Evolutionary conservation across 2,888 invertebrate species (phyloP).

Genomic region (Pollenia labialis): DNA sequence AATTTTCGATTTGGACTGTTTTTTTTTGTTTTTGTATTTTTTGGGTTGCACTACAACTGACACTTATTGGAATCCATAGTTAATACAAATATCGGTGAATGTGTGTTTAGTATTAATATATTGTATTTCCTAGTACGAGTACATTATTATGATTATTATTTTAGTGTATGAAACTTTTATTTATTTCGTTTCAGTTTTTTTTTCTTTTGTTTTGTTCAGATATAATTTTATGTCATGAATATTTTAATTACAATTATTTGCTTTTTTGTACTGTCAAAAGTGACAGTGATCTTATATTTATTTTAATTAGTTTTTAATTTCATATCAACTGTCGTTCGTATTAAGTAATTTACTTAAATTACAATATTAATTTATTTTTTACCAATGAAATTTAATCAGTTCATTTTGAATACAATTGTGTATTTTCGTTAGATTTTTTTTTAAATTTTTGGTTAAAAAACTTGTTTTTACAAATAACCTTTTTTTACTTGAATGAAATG

Average conservation of each 20-base stretch:
- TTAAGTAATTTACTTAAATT: constrained; percentile 58
- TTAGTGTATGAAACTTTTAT: constrained; percentile 20
- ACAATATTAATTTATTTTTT: constrained; percentile 46
- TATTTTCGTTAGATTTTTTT: constrained; percentile 13
- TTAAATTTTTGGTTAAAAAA: constrained; percentile 3
- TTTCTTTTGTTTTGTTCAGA: neutral
- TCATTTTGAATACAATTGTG: constrained; percentile 5
- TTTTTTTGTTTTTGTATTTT: neutral
- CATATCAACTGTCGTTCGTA: constrained; percentile 43
- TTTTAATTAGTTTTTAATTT: constrained; percentile 73
- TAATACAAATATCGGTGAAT: neutral
- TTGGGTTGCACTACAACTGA: constrained; percentile 16
- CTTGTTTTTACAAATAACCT: constrained; percentile 1
- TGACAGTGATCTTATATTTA: constrained; percentile 67
- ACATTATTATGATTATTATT: neutral
- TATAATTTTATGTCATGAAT: constrained; percentile 58
- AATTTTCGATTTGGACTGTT: neutral
- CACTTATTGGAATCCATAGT: constrained; percentile 20
- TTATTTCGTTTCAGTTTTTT: neutral
- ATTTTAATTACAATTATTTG: constrained; percentile 68
- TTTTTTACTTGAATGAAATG: constrained; percentile 2
- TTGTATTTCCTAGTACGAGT: neutral
- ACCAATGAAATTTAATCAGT: constrained; percentile 52
- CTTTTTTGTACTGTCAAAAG: constrained; percentile 47
- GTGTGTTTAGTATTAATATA: neutral